Percentiles rank a stretch among this genome's conserved stretches.
Evolutionary conservation across 2,113 vertebrate genomes (phyloP).

Genomic region (Carassius gibelio): DNA sequence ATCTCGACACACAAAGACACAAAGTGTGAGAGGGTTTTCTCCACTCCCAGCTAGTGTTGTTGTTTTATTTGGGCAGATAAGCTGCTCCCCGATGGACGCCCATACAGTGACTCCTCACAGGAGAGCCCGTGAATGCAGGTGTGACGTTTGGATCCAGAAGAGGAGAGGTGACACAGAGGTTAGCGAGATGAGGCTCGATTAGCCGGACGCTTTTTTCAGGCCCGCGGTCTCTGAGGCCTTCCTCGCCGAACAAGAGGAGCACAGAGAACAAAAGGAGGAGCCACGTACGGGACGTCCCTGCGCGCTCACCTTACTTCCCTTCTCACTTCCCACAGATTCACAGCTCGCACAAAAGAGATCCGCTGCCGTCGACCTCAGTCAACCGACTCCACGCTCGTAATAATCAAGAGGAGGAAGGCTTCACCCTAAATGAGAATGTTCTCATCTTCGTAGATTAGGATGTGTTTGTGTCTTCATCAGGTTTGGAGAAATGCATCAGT

Average conservation of each 20-base stretch:
- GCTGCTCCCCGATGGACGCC: background rate
- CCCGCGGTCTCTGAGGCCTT: conserved; percentile 54
- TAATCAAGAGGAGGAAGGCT: background rate
- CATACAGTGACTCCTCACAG: conserved; percentile 1
- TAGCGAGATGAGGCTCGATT: conserved; percentile 27
- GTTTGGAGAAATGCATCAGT: background rate
- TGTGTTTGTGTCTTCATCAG: background rate
- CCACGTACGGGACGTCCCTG: conserved; percentile 51
- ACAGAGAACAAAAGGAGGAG: conserved; percentile 55
- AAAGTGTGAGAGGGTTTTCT: background rate
- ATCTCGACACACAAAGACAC: background rate
- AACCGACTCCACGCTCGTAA: background rate
- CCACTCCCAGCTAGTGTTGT: conserved; percentile 13
- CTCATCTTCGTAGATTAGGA: no score
- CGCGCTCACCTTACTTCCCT: conserved; percentile 51
- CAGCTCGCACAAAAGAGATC: conserved; percentile 53
- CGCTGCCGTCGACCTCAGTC: conserved; percentile 41
- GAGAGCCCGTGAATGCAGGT: conserved; percentile 25
- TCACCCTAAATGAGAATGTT: background rate
- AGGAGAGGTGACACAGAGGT: conserved; percentile 40
- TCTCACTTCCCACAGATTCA: conserved; percentile 50
- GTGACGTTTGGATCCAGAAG: conserved; percentile 22
- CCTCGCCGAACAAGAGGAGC: conserved; percentile 52
- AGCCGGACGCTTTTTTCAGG: conserved; percentile 50
- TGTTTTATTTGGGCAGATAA: conserved; percentile 22